Conservation (phyloP, 2,797 vertebrate genomes). For the Onychomys torridus region DNA sequence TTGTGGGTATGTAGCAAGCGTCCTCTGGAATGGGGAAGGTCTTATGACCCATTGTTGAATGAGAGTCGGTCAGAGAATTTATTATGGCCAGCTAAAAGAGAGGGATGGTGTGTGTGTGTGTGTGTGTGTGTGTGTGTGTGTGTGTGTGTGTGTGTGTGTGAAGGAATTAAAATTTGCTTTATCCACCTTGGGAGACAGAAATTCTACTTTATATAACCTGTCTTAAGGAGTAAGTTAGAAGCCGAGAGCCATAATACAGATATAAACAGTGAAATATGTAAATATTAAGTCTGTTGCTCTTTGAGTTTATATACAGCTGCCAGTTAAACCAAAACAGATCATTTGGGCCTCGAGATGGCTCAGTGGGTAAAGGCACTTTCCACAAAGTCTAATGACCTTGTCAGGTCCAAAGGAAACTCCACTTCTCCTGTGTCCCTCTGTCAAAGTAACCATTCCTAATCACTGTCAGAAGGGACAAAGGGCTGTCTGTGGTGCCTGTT, state of each 20-base stretch:
- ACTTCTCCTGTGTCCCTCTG: background rate
- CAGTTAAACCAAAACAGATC: background rate
- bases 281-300: background rate
- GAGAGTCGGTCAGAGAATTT: background rate
- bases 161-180: background rate
- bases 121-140: background rate
- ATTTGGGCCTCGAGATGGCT: background rate
- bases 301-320: background rate
- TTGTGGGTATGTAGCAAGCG: background rate
- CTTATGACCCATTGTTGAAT: background rate
- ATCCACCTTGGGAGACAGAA: background rate
- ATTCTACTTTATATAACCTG: background rate
- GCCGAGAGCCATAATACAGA: background rate
- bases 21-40: background rate
- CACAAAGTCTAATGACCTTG: background rate
- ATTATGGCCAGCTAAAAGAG: background rate
- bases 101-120: background rate
- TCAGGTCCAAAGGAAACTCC: background rate
- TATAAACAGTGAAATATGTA: background rate
- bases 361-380: background rate
- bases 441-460: background rate
- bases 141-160: background rate
- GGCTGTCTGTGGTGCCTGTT: background rate
- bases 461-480: background rate
- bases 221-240: background rate